A percentile compares a stretch with the other conserved stretches of the same genome.
Evolutionary conservation across 2,113 vertebrate genomes (phyloP).

Genomic region (Eidolon helvum): DNA sequence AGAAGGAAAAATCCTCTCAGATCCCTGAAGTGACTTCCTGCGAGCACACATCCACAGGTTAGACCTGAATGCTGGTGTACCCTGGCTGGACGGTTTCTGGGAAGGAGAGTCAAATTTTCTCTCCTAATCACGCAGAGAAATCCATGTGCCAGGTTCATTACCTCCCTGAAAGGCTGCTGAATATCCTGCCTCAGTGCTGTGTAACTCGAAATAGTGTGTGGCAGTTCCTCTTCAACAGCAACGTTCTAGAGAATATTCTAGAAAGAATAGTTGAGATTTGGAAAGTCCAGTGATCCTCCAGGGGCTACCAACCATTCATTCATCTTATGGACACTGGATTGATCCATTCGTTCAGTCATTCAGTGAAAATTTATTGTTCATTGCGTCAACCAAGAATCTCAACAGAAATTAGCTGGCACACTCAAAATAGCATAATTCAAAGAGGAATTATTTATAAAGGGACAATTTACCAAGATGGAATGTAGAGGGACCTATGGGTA

Average conservation of each 20-base stretch:
- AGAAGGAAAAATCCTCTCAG: neutral
- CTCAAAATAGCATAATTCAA: neutral
- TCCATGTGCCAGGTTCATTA: neutral
- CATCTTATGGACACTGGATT: neutral
- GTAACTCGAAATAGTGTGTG: fast-evolving
- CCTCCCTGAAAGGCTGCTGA: neutral
- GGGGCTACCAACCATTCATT: neutral
- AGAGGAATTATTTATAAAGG: too few species aligned
- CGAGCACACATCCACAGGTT: fast-evolving
- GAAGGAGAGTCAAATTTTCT: neutral
- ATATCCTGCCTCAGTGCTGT: neutral
- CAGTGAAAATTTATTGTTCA: neutral
- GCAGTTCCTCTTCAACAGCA: neutral
- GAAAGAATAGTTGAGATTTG: neutral
- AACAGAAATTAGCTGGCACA: neutral
- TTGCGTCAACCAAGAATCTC: neutral
- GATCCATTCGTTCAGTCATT: neutral
- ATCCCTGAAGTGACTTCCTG: neutral
- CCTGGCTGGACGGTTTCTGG: neutral
- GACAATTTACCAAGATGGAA: neutral
- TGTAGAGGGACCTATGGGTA: neutral
- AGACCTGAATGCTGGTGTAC: neutral
- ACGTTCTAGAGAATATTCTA: neutral
- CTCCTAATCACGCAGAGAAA: neutral
- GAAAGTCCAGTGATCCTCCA: neutral